phyloP scores from a whole-genome alignment of 2,797 vertebrate genomes.

The Pempheris klunzingeri region DNA sequence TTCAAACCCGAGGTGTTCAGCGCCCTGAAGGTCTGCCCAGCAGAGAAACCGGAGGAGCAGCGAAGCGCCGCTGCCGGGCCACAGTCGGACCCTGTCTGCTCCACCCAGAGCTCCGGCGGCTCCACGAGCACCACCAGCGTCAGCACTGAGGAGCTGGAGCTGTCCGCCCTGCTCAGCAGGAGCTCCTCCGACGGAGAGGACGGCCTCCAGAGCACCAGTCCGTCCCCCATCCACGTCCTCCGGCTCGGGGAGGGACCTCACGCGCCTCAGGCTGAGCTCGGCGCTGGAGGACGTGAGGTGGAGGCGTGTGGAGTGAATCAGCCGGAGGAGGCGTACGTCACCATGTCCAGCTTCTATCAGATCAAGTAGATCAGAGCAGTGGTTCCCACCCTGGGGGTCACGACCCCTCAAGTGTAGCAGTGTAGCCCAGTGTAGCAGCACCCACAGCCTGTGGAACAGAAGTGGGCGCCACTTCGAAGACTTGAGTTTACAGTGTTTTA shows the following conservation, averaged over 20 bases:
- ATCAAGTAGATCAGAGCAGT: conserved; percentile 58
- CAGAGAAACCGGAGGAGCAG: conserved; percentile 54
- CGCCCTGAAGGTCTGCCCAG: conserved; percentile 62
- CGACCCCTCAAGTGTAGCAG: too few relatives aligned
- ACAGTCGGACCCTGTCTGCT: conserved; percentile 6
- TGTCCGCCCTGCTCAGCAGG: conserved; percentile 60
- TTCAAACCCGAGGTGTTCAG: conserved; percentile 82
- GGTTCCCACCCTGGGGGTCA: background rate
- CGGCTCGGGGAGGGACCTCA: background rate
- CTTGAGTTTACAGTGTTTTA: background rate
- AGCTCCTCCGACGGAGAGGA: conserved; percentile 54
- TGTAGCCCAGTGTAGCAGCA: too few relatives aligned
- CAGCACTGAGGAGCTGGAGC: conserved; percentile 67
- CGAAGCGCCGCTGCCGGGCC: conserved; percentile 3
- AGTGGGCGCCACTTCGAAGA: too few relatives aligned
- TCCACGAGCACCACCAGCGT: conserved; percentile 46
- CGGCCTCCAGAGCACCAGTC: conserved; percentile 21
- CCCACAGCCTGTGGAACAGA: too few relatives aligned
- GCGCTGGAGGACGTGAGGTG: background rate
- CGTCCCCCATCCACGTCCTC: conserved; percentile 2
- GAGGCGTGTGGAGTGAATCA: conserved; percentile 20
- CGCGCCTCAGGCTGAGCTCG: background rate
- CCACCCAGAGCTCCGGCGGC: conserved; percentile 57
- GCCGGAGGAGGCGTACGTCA: conserved; percentile 84
- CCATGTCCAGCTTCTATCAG: conserved; percentile 87